Conservation (phyloP, 1,140 invertebrate genomes). For the Listronotus oregonensis region DNA sequence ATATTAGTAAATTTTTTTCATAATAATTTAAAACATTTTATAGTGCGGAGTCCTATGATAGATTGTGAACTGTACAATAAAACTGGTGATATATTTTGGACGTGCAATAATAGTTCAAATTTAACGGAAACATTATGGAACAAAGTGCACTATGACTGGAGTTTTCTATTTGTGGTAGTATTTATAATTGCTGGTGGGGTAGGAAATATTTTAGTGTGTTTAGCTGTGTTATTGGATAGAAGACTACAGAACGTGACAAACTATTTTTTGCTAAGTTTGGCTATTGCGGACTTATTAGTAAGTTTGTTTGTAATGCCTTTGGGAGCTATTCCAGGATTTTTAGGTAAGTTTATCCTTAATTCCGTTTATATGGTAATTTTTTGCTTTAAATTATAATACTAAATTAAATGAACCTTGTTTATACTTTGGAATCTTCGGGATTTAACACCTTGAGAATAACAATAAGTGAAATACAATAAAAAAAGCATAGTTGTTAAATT, state of each 20-base stretch:
- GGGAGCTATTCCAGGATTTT: constrained; percentile 81
- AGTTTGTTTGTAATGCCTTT: constrained; percentile 90
- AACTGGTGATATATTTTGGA: constrained; percentile 41
- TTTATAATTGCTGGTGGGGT: constrained; percentile 86
- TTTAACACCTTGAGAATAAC: too few species aligned
- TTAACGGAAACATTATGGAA: constrained; percentile 30
- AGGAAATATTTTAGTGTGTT: constrained; percentile 90
- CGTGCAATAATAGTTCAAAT: constrained; percentile 35
- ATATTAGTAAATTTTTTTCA: constrained; percentile 29
- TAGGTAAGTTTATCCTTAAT: constrained; percentile 66
- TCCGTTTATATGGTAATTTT: neutral
- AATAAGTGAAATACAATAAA: too few species aligned
- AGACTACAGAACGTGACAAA: constrained; percentile 92
- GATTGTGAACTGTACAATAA: constrained; percentile 39
- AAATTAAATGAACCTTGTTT: too few species aligned
- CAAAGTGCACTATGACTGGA: constrained; percentile 68
- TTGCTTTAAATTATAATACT: neutral
- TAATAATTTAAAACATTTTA: constrained; percentile 34
- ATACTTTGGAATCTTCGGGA: too few species aligned
- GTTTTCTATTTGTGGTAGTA: constrained; percentile 76
- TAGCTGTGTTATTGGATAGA: constrained; percentile 84
- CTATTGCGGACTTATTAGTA: constrained; percentile 91
- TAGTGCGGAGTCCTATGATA: constrained; percentile 28
- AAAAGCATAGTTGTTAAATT: too few species aligned
- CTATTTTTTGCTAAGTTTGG: constrained; percentile 91